Percentiles rank a stretch among this genome's conserved stretches.
Evolutionary conservation across 2,113 vertebrate species (phyloP).

Genomic region (Oxygymnocypris stewartii): DNA sequence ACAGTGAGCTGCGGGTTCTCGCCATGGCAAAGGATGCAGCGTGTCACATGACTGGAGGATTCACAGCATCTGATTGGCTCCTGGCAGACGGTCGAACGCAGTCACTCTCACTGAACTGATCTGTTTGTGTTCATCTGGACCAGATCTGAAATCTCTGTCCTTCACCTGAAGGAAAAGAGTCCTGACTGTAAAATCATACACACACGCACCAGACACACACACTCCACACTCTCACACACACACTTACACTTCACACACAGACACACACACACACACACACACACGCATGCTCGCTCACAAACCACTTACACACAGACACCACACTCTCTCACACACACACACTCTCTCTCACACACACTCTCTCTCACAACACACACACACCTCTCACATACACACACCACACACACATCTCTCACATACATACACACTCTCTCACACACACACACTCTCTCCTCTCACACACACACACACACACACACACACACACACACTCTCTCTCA

Average conservation of each 20-base stretch:
- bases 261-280: neutral
- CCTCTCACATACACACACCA: too few species aligned
- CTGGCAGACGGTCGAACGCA: neutral
- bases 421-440: too few species aligned
- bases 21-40: slow-evolving; percentile 27
- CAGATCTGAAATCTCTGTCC: neutral
- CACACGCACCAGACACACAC: too few species aligned
- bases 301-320: too few species aligned
- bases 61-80: slow-evolving; percentile 13
- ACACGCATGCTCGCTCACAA: too few species aligned
- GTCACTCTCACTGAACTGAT: neutral
- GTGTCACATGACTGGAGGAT: slow-evolving; percentile 26
- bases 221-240: neutral
- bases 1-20: slow-evolving; percentile 62
- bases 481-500: neutral
- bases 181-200: neutral
- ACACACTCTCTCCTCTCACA: too few species aligned
- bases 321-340: too few species aligned
- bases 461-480: neutral
- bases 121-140: neutral
- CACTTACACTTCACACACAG: too few species aligned
- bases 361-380: too few species aligned
- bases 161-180: neutral
- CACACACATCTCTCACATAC: too few species aligned
- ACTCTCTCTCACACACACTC: too few species aligned